phyloP scores from a whole-genome alignment of 2,113 vertebrate species.

The Thomomys bottae region DNA sequence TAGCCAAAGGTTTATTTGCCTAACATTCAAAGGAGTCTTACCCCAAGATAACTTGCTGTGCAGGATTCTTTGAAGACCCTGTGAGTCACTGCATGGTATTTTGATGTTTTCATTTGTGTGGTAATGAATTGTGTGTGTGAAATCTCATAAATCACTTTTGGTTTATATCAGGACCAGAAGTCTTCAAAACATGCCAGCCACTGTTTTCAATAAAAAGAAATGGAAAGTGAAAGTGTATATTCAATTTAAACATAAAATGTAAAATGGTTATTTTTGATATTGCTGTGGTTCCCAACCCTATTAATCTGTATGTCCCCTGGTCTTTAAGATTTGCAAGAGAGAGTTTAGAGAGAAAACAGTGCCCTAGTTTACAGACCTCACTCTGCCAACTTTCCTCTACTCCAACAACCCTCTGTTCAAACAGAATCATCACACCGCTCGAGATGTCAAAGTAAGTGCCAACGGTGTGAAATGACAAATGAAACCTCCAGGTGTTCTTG shows the following conservation, averaged over 20 bases:
- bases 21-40: neutral
- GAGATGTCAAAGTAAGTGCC: neutral
- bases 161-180: neutral
- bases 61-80: neutral
- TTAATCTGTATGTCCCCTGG: neutral
- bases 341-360: neutral
- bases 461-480: neutral
- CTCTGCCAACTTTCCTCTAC: neutral
- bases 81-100: neutral
- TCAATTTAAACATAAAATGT: neutral
- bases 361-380: neutral
- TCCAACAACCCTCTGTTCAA: neutral
- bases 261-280: neutral
- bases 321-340: neutral
- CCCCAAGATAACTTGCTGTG: neutral
- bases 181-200: conserved; percentile 5
- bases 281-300: neutral
- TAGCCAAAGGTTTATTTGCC: neutral
- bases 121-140: neutral
- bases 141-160: conserved; percentile 11
- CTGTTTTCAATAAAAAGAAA: neutral
- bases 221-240: conserved; percentile 6
- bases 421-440: neutral
- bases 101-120: neutral
- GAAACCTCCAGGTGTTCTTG: neutral